phyloP scores from a whole-genome alignment of 2,888 invertebrate species.

The Actias luna region DNA sequence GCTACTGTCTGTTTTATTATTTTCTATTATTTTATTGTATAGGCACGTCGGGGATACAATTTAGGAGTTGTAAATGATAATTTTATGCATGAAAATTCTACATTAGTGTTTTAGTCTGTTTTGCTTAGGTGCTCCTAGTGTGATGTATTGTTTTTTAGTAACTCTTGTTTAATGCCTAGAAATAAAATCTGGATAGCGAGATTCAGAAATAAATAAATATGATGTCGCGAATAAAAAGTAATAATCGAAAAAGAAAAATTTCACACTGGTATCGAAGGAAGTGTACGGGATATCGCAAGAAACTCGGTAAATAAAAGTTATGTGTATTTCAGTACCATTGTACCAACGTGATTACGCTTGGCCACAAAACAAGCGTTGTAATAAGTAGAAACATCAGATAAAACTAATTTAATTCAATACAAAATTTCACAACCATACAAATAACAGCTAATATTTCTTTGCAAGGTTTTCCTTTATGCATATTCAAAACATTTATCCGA shows the following conservation, averaged over 20 bases:
- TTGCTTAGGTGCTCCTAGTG: too few relatives aligned
- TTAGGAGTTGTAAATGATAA: not conserved
- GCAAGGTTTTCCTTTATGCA: too few relatives aligned
- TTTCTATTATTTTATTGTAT: not conserved
- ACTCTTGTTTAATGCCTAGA: not conserved
- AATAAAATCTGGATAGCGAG: not conserved
- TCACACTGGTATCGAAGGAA: slow-evolving; percentile 25
- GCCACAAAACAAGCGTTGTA: slow-evolving; percentile 20
- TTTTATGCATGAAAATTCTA: not conserved
- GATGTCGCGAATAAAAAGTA: not conserved
- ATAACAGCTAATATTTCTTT: too few relatives aligned
- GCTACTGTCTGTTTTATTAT: not conserved
- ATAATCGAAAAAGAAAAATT: not conserved
- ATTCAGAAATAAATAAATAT: not conserved
- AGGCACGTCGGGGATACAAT: not conserved
- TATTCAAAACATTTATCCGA: too few relatives aligned
- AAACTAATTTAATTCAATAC: too few relatives aligned
- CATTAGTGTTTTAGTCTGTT: not conserved
- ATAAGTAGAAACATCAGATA: too few relatives aligned
- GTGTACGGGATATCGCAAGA: slow-evolving; percentile 22
- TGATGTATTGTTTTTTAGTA: too few relatives aligned
- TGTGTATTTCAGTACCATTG: slow-evolving; percentile 26
- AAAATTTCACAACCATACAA: too few relatives aligned
- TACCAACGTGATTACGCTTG: slow-evolving; percentile 21
- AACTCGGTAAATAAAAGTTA: slow-evolving; percentile 27